A percentile compares a stretch with the other conserved stretches of the same genome.
Evolutionary conservation across 2,113 vertebrate species (phyloP).

Genomic region (Zosterops japonicus): DNA sequence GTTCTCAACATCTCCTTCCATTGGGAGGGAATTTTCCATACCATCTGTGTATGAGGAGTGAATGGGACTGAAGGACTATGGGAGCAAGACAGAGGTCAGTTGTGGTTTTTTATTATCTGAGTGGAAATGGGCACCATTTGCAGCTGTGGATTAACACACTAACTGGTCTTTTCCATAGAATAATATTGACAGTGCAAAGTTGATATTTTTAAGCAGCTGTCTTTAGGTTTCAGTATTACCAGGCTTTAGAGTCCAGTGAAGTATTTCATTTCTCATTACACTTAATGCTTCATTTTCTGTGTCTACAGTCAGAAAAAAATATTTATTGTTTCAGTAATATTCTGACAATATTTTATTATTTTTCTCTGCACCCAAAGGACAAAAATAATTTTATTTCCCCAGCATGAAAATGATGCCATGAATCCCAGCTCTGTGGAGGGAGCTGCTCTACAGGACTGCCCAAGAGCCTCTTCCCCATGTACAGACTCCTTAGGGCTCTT

Average conservation of each 20-base stretch:
- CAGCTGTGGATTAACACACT: not conserved
- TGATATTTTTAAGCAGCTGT: not conserved
- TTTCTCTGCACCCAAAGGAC: not conserved
- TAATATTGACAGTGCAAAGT: not conserved
- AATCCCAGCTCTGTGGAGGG: not conserved
- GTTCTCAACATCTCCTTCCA: constrained; percentile 5
- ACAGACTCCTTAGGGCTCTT: not conserved
- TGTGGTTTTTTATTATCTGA: not conserved
- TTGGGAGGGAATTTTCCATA: not conserved
- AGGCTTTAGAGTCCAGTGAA: not conserved
- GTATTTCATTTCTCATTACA: not conserved
- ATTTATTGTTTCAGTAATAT: not conserved
- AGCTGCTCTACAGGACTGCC: not conserved
- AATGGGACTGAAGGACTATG: not conserved
- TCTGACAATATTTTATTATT: not conserved
- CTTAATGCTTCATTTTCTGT: not conserved
- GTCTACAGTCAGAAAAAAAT: not conserved
- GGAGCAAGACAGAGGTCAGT: not conserved
- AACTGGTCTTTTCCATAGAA: not conserved
- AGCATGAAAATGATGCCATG: not conserved
- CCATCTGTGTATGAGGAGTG: not conserved
- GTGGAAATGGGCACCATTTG: not conserved
- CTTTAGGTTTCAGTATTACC: not conserved
- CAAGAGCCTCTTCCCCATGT: not conserved
- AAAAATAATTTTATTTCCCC: constrained; percentile 3